Evolutionary conservation across 2,797 vertebrate genomes (phyloP), one percentile per base, ranked within the genome.

Genomic region (Ctenochaetus hawaiiensis): DNA sequence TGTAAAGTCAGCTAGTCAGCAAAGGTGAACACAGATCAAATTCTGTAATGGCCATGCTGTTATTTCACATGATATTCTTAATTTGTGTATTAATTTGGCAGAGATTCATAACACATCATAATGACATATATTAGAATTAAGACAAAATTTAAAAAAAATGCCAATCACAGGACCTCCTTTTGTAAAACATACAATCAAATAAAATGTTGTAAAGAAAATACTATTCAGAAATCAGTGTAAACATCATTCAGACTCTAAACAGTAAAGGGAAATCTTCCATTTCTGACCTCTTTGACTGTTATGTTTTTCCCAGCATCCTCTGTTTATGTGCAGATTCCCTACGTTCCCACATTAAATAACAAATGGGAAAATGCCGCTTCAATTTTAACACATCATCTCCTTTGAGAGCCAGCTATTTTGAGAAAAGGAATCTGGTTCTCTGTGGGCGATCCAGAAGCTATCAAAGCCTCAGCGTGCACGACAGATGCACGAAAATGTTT

Each of bases 351-450:
- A 79, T 71, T 57, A 57, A 85, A 82, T 48, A 39, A 43, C 43
- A 44, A 77, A 57, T 14, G 68, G 85, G 80, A 83, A 86, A 72
- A 71, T 75, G 75, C 84, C 66, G 30, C 67, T 77, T 56, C 23
- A 51, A 79, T 83, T 81, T 67, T 83, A 90, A 86, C 89, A 85
- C 87, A 75, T 72, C 83, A 59, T 88, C 80, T 54, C 80, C 78
- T 93, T 90, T 90, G 78, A 89, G 67, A 66, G 77, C 73, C 57
- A 1, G 74, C 59, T 90, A 92, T 93, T 92, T 83, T 44, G 22
- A 85, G 81, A n/a, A 34, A 22, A 68, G 51, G 77, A 85, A 79
- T 88, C 74, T 87, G 83, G 17, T 72, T 83, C 76, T 86, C 84
- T 80, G 89, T 67, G 45, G 70, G 82, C 14, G 56, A 75, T 75